Conservation (phyloP, 2,888 invertebrate species). For the Piscicola geometra region DNA sequence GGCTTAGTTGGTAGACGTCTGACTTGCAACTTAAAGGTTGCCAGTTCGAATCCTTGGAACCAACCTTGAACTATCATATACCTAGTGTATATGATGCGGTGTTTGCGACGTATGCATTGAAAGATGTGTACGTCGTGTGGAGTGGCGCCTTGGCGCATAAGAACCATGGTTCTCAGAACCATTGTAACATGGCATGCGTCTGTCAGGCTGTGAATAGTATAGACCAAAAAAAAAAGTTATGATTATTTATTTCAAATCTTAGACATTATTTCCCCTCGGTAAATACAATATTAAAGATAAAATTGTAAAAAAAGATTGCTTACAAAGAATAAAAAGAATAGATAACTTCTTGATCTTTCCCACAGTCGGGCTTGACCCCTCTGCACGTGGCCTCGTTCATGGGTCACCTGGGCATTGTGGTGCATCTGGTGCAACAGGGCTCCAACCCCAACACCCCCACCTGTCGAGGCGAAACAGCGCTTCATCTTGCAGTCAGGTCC, state of each 20-base stretch:
- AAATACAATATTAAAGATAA: not conserved
- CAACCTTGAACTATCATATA: too few species aligned
- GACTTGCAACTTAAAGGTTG: too few species aligned
- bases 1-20: too few species aligned
- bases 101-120: too few species aligned
- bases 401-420: conserved; percentile 99
- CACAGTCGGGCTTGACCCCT: conserved; percentile 81
- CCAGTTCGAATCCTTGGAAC: too few species aligned
- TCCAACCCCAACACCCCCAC: conserved; percentile 93
- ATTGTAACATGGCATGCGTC: too few species aligned
- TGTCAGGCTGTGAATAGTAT: too few species aligned
- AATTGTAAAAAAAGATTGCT: not conserved
- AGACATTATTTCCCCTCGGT: not conserved
- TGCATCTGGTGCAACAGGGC: conserved; percentile 93
- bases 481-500: conserved; percentile 27
- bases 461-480: conserved; percentile 51
- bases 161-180: too few species aligned
- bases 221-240: not conserved
- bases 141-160: too few species aligned
- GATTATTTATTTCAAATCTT: too few species aligned
- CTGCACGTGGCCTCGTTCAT: conserved; percentile 98
- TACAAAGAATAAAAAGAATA: not conserved
- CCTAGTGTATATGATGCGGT: too few species aligned
- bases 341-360: not conserved
- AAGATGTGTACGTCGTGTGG: too few species aligned